Evolutionary conservation across 2,888 invertebrate species (phyloP).

Genomic region (Sesamia inferens): DNA sequence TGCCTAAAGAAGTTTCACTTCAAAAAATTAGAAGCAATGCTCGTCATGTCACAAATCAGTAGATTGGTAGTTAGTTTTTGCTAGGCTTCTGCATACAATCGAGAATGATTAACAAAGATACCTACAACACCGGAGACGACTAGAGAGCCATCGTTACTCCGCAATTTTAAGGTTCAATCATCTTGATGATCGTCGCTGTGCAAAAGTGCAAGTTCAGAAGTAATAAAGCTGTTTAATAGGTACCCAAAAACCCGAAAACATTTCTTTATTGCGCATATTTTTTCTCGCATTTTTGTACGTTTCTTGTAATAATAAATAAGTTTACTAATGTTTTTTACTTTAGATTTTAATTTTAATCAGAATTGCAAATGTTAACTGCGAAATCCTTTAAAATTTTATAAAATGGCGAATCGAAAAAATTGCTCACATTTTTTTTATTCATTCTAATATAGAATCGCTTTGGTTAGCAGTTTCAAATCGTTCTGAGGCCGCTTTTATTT

Average conservation of each 20-base stretch:
- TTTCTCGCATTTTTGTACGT: not conserved
- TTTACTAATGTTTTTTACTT: not conserved
- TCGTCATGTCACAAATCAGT: not conserved
- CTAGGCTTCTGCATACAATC: not conserved
- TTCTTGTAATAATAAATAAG: not conserved
- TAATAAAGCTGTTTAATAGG: not conserved
- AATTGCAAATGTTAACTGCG: not conserved
- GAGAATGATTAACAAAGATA: not conserved
- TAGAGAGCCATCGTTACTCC: not conserved
- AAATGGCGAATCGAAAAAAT: not conserved
- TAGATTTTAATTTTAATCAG: constrained; percentile 13
- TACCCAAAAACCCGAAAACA: not conserved
- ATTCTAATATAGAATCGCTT: constrained; percentile 63
- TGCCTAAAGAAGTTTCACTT: too few relatives aligned
- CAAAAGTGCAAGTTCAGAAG: not conserved
- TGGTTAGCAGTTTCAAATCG: constrained; percentile 59
- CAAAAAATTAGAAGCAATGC: too few relatives aligned
- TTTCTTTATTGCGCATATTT: constrained; percentile 9
- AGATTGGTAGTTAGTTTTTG: not conserved
- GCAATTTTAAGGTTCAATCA: not conserved
- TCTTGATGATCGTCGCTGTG: not conserved
- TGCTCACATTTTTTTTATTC: constrained; percentile 16
- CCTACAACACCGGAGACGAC: not conserved
- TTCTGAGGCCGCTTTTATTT: constrained; percentile 57
- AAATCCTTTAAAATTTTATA: not conserved